phyloP scores from a whole-genome alignment of 2,113 vertebrate genomes.

The Anolis sagrei region DNA sequence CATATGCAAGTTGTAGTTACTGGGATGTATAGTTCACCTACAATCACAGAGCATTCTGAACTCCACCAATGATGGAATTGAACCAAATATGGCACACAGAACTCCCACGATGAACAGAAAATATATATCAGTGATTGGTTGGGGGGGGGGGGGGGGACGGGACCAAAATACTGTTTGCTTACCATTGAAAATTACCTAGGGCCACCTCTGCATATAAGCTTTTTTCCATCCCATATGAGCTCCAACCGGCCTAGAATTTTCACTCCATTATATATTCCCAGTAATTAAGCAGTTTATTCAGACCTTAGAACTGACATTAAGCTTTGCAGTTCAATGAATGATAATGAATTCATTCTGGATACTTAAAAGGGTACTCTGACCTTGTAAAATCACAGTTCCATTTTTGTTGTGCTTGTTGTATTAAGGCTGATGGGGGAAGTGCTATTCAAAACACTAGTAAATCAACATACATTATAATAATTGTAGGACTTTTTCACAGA shows the following conservation, averaged over 20 bases:
- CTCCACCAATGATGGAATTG: too few species aligned
- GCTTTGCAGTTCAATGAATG: constrained; percentile 74
- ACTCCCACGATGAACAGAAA: too few species aligned
- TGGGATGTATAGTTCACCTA: too few species aligned
- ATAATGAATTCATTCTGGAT: constrained; percentile 73
- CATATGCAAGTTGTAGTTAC: too few species aligned
- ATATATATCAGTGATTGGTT: too few species aligned
- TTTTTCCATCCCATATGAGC: constrained; percentile 38
- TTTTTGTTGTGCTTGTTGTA: constrained; percentile 50
- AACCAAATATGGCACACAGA: too few species aligned
- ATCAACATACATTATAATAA: constrained; percentile 7
- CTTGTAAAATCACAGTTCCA: constrained; percentile 48
- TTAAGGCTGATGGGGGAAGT: constrained; percentile 27
- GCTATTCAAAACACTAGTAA: neutral
- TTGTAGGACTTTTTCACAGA: neutral
- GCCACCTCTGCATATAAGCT: too few species aligned
- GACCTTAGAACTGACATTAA: constrained; percentile 75
- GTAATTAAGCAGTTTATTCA: constrained; percentile 79
- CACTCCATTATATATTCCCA: constrained; percentile 63
- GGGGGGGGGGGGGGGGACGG: too few species aligned
- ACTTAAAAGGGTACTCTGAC: constrained; percentile 66
- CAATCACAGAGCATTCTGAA: too few species aligned
- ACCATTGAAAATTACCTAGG: too few species aligned
- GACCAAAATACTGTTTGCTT: too few species aligned
- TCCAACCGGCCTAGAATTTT: constrained; percentile 63